Base-by-base conservation (phyloP, 2,113 vertebrate species). In the Albula glossodonta region DNA sequence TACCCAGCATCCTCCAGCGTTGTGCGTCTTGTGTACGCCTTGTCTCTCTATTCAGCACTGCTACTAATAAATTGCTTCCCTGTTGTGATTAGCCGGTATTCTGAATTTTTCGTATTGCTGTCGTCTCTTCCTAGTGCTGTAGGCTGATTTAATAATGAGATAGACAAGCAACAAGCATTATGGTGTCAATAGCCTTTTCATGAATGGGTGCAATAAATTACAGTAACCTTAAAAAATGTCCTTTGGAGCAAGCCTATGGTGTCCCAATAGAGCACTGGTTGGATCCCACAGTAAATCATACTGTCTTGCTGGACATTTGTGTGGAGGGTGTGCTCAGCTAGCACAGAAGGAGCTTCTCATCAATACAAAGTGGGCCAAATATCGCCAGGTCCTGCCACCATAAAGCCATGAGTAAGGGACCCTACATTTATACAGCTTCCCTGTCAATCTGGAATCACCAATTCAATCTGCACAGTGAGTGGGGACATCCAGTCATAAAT, bases 351-450 rank as follows among this genome's bases (percentile, higher is more conserved):
- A 56, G 53, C 53, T 56, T 56, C 53, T 6, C 53, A 56, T 56
- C 53, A 56, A 56, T 4, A 31, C n/a, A 41, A 56, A 52, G 11
- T 31, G 81, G 31, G 52, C 51, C 11, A 48, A 0, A 22, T 63
- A 49, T 49, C 56, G 12, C 12, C 1, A 17, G 15, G 31, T 83
- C 13, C 12, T 50, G 49, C 19, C 13, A 70, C 52, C 12, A n/a
- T 78, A 80, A 84, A 83, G 12, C 11, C 51, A 9, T 83, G 53
- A 85, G 83, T 82, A 84, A 80, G 82, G 41, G 25, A 78, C 10
- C 53, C 78, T 51, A 66, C 83, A 22, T 82, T 87, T 82, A 70
- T 78, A 81, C n/a, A 25, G 74, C 52, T 85, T 41, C 70, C 86
- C 19, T 7, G 25, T 84, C 89, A 83, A 84, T 81, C 84, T 51